A percentile compares a stretch with the other conserved stretches of the same genome.
phyloP scores from a whole-genome alignment of 2,113 vertebrate genomes.

The Murina feae region DNA sequence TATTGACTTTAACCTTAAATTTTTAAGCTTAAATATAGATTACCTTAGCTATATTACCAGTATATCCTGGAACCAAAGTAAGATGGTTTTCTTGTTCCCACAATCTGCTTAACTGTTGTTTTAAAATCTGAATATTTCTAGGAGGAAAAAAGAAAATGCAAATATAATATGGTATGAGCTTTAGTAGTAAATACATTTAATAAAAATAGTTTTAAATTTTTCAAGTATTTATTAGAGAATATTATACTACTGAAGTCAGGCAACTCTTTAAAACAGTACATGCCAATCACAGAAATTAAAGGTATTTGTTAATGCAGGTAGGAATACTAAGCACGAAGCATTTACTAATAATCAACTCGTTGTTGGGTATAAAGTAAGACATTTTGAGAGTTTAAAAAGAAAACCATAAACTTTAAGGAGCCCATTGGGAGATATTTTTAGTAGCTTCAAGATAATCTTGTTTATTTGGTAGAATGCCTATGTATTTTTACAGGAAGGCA shows the following conservation, averaged over 20 bases:
- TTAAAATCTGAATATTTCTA: constrained; percentile 91
- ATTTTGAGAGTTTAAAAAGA: background rate
- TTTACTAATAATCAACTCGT: background rate
- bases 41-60: constrained; percentile 91
- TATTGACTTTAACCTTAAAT: constrained; percentile 48
- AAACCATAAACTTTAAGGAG: constrained; percentile 7
- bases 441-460: constrained; percentile 4
- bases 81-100: constrained; percentile 86
- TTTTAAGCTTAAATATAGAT: constrained; percentile 55
- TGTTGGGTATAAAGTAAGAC: background rate
- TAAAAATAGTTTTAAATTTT: constrained; percentile 10
- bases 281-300: background rate
- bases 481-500: background rate
- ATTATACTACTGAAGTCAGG: constrained; percentile 30
- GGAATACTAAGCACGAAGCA: constrained; percentile 34
- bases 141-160: constrained; percentile 57
- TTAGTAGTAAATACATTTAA: constrained; percentile 8
- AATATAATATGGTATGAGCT: background rate
- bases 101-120: constrained; percentile 86
- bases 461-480: background rate
- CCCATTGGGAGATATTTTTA: background rate
- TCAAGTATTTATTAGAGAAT: constrained; percentile 33
- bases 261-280: background rate
- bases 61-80: constrained; percentile 86
- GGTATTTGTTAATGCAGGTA: background rate